Conservation (phyloP, 2,888 invertebrate species). For the Microctonus aethiopoides region DNA sequence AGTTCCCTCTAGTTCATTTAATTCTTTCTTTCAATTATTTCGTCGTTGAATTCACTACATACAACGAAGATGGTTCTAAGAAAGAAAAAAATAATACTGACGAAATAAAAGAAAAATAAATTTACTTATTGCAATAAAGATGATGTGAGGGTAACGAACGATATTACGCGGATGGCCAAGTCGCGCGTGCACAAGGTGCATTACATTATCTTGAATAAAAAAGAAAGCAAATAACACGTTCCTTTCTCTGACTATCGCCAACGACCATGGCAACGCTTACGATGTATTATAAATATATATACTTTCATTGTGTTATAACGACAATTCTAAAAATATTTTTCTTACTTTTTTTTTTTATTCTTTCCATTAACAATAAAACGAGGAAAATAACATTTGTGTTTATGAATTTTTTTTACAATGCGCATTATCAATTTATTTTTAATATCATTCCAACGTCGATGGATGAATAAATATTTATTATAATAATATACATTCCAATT, state of each 20-base stretch:
- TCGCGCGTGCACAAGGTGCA: slow-evolving; percentile 23
- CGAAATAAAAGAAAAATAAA: not conserved
- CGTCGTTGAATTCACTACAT: not conserved
- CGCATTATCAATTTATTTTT: not conserved
- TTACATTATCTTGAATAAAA: slow-evolving; percentile 33
- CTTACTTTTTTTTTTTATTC: not conserved
- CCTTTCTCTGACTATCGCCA: not conserved
- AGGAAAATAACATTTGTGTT: not conserved
- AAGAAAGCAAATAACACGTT: slow-evolving; percentile 20
- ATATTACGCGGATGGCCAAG: slow-evolving; percentile 37
- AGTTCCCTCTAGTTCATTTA: too few relatives aligned
- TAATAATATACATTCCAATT: not conserved
- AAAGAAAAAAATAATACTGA: not conserved
- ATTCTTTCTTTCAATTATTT: slow-evolving; percentile 3
- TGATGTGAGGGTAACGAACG: slow-evolving; percentile 43
- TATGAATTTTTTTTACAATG: not conserved
- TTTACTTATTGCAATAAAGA: slow-evolving; percentile 4
- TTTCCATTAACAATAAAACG: not conserved
- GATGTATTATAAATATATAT: not conserved
- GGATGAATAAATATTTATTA: not conserved
- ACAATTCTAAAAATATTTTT: slow-evolving; percentile 1
- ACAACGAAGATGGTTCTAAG: not conserved
- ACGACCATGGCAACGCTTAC: not conserved
- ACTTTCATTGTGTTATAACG: not conserved
- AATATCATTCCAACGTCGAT: not conserved